A percentile compares a stretch with the other conserved stretches of the same genome.
phyloP scores from a whole-genome alignment of 2,797 vertebrate genomes.

The Clarias fuscus region DNA sequence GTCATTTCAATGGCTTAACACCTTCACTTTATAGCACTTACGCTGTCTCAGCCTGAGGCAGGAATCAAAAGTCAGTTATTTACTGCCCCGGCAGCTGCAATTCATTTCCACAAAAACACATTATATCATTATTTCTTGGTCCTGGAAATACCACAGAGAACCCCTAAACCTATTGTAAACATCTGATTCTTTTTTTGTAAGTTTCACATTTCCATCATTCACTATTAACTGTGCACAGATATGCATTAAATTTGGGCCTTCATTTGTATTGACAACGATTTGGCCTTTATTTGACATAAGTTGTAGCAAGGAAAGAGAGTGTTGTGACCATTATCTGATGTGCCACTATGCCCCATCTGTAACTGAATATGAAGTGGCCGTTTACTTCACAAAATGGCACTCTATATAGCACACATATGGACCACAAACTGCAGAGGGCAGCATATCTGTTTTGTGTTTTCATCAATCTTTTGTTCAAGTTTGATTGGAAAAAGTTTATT shows the following conservation, averaged over 20 bases:
- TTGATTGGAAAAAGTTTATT: too few species aligned
- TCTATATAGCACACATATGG: background rate
- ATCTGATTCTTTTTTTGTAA: too few species aligned
- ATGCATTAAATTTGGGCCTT: background rate
- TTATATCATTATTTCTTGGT: background rate
- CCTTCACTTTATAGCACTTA: slow-evolving; percentile 6
- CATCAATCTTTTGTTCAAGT: too few species aligned
- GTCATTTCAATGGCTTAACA: slow-evolving; percentile 12
- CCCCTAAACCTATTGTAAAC: background rate
- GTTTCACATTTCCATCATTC: background rate
- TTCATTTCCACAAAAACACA: slow-evolving; percentile 7
- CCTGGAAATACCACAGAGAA: background rate
- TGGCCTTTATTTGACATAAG: background rate
- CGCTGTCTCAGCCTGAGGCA: background rate
- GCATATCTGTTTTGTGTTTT: background rate
- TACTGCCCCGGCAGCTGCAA: slow-evolving; percentile 12
- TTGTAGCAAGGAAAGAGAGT: background rate
- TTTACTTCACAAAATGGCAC: background rate
- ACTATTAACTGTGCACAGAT: background rate
- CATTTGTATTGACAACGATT: background rate
- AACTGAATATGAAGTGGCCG: background rate
- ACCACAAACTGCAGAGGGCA: background rate
- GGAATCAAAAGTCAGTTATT: slow-evolving; percentile 19
- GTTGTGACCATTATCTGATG: background rate
- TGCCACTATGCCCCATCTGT: too few species aligned